phyloP scores from a whole-genome alignment of 1,140 invertebrate species.

The Euwallacea fornicatus region DNA sequence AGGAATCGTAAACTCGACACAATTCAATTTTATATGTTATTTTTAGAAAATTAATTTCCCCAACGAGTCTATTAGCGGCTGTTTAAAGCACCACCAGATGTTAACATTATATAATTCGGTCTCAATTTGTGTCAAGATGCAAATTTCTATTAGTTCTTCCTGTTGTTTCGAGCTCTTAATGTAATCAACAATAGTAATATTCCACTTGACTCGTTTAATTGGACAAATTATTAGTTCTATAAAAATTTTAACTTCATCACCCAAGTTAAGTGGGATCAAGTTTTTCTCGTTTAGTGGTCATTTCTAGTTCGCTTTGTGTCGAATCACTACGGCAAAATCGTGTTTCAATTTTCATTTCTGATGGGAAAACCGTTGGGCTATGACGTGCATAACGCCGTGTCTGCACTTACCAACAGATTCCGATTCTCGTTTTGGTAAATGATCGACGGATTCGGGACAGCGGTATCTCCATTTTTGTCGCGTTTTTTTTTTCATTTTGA shows the following conservation, averaged over 20 bases:
- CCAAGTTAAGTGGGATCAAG: constrained; percentile 30
- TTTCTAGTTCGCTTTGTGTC: too few relatives aligned
- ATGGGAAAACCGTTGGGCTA: too few relatives aligned
- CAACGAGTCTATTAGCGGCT: constrained; percentile 12
- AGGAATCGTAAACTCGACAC: not conserved
- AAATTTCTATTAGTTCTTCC: constrained; percentile 39
- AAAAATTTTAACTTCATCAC: constrained; percentile 25
- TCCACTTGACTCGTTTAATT: constrained; percentile 30
- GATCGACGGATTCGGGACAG: too few relatives aligned
- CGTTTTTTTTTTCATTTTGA: too few relatives aligned
- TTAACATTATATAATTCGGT: constrained; percentile 31
- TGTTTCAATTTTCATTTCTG: too few relatives aligned
- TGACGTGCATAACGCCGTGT: too few relatives aligned
- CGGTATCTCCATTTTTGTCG: too few relatives aligned
- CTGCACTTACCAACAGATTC: too few relatives aligned
- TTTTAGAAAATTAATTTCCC: constrained; percentile 26
- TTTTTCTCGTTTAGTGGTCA: not conserved
- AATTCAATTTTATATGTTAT: constrained; percentile 14
- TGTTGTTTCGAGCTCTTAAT: constrained; percentile 34
- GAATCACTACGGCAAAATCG: too few relatives aligned
- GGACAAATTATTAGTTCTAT: constrained; percentile 34
- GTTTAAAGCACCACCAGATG: constrained; percentile 23
- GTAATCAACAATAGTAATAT: constrained; percentile 24
- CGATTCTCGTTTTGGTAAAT: too few relatives aligned
- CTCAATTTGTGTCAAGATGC: constrained; percentile 38